Evolutionary conservation across 1,140 invertebrate genomes (phyloP), one percentile per base, ranked within the genome.

Genomic region (Monomorium pharaonis): DNA sequence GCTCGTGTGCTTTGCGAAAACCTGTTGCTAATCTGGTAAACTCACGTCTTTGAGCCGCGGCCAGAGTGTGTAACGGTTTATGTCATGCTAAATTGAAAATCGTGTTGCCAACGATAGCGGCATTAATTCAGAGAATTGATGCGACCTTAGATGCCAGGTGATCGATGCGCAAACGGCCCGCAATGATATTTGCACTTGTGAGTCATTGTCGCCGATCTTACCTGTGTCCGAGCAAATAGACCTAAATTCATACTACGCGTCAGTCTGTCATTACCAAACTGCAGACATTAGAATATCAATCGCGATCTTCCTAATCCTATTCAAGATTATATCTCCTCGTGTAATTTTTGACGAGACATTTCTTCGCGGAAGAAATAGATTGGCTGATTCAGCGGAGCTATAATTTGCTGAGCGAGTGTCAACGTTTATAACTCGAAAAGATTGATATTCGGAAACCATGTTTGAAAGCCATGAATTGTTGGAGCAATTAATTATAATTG

Each of bases 1-100:
- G 33, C 49, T 44, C 27, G n/a, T 80, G 27, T 65, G 9, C 54
- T 65, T 80, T 16, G 75, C 21, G 24, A 81, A 85, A n/a, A 44
- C 12, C 24, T 42, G 49, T 65, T 18, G 42, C 33, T 78, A 85
- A 85, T 85, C 42, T 49, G 24, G 47, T 21, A 1, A 56, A 80
- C 7, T 44, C 70, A 2, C 37, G 9, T 58, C 30, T 85, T 88
- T 88, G 86, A 85, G 30, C 44, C 42, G 18, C 33, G 2, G 87
- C 86, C 87, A 88, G 24, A 44, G n/a, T 60, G n/a, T 60, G 5
- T 62, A 69, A 86, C 54, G 27, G 7, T 33, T n/a, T 74, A 33
- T 54, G 30, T 56, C 51, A 67, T 42, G 51, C 54, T 76, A 74
- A 54, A 75, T 84, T 44, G 62, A 62, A 63, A 67, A 81, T 37